Percentiles rank a stretch among this genome's conserved stretches.
phyloP scores from a whole-genome alignment of 2,113 vertebrate species.

The Chamaea fasciata region DNA sequence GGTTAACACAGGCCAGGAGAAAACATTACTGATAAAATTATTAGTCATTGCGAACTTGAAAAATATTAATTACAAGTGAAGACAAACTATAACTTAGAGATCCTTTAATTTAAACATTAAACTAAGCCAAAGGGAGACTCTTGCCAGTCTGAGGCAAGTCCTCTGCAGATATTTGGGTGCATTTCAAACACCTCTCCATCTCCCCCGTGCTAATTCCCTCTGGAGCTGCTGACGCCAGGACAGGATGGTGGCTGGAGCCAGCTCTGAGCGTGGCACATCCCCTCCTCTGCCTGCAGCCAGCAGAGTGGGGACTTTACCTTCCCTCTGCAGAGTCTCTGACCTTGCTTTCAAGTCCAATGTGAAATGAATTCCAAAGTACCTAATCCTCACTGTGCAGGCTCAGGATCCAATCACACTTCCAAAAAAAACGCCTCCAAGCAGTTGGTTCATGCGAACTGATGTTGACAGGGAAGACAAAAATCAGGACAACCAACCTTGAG shows the following conservation, averaged over 20 bases:
- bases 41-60: neutral
- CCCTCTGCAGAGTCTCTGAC: constrained; percentile 54
- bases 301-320: neutral
- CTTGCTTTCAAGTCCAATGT: constrained; percentile 50
- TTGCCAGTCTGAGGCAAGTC: neutral
- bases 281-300: neutral
- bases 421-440: neutral
- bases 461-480: constrained; percentile 5
- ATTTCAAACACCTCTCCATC: neutral
- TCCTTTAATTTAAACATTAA: neutral
- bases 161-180: neutral
- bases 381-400: neutral
- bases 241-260: neutral
- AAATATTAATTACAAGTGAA: neutral
- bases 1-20: neutral
- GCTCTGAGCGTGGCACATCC: neutral
- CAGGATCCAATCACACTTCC: neutral
- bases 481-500: neutral
- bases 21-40: neutral
- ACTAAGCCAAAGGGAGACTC: neutral
- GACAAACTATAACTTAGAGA: neutral
- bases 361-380: constrained; percentile 33
- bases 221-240: neutral
- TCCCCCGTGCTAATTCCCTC: neutral
- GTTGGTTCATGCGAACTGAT: neutral